phyloP scores from a whole-genome alignment of 2,888 invertebrate species.

The Machimus rusticus region DNA sequence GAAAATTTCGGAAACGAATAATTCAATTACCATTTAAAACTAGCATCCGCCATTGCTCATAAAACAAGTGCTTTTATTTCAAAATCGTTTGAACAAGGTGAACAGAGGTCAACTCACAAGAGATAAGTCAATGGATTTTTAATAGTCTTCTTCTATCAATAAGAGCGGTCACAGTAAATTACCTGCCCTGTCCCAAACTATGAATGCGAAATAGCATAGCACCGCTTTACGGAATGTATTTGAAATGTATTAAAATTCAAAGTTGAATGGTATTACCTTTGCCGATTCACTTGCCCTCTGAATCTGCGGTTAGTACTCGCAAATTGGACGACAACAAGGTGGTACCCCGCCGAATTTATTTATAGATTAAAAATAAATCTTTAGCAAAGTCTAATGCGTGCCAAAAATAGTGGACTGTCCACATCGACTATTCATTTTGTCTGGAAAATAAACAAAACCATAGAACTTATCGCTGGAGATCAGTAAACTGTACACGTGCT shows the following conservation, averaged over 20 bases:
- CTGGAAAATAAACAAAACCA: constrained; percentile 1
- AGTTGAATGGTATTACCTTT: background rate
- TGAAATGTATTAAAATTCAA: constrained; percentile 7
- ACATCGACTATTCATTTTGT: constrained; percentile 5
- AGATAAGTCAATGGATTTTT: background rate
- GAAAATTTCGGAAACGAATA: background rate
- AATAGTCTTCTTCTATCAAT: background rate
- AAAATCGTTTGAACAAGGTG: background rate
- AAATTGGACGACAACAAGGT: background rate
- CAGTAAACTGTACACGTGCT: constrained; percentile 7
- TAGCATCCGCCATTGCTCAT: background rate
- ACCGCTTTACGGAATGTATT: constrained; percentile 4
- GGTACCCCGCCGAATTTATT: background rate
- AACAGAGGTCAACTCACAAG: background rate
- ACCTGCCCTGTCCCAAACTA: background rate
- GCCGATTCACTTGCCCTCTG: background rate
- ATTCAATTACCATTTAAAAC: background rate
- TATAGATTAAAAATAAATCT: constrained; percentile 25
- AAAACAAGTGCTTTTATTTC: constrained; percentile 4
- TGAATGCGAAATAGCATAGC: background rate
- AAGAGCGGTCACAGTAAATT: background rate
- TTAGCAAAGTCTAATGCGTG: background rate
- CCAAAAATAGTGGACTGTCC: background rate
- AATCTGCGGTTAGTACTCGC: background rate
- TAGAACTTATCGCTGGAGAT: constrained; percentile 7